Evolutionary conservation across 2,888 invertebrate genomes (phyloP).

Genomic region (Zele albiditarsus): DNA sequence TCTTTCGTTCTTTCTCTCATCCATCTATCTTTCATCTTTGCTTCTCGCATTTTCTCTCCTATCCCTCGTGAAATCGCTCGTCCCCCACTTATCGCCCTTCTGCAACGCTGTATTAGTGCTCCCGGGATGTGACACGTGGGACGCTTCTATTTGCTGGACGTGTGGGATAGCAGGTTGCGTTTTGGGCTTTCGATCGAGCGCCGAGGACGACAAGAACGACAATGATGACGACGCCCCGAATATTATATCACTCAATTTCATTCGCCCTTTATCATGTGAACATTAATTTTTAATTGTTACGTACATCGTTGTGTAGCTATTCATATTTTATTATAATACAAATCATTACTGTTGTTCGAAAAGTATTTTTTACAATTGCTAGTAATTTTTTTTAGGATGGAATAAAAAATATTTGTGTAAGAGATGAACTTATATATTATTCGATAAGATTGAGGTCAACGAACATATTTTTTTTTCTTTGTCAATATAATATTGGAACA

Average conservation of each 20-base stretch:
- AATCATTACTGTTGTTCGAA: too few relatives aligned
- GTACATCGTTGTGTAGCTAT: too few relatives aligned
- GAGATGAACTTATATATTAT: too few relatives aligned
- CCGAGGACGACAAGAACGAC: background rate
- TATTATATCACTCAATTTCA: conserved; percentile 9
- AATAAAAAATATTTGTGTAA: too few relatives aligned
- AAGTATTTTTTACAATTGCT: too few relatives aligned
- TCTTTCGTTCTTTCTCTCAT: background rate
- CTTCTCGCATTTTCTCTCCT: background rate
- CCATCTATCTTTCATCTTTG: background rate
- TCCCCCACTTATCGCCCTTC: background rate
- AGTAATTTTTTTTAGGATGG: too few relatives aligned
- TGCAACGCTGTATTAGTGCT: conserved; percentile 34
- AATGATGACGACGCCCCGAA: conserved; percentile 30
- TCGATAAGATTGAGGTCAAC: too few relatives aligned
- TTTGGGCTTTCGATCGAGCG: conserved; percentile 26
- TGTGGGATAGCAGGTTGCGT: conserved; percentile 47
- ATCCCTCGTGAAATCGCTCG: background rate
- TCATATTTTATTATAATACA: too few relatives aligned
- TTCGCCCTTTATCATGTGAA: background rate
- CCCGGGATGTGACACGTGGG: conserved; percentile 42
- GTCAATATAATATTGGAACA: too few relatives aligned
- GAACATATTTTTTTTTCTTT: too few relatives aligned
- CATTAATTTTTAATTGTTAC: too few relatives aligned
- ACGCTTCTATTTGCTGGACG: conserved; percentile 30